Evolutionary conservation across 2,797 vertebrate genomes (phyloP), one percentile per base, ranked within the genome.

Genomic region (Neosalanx taihuensis): DNA sequence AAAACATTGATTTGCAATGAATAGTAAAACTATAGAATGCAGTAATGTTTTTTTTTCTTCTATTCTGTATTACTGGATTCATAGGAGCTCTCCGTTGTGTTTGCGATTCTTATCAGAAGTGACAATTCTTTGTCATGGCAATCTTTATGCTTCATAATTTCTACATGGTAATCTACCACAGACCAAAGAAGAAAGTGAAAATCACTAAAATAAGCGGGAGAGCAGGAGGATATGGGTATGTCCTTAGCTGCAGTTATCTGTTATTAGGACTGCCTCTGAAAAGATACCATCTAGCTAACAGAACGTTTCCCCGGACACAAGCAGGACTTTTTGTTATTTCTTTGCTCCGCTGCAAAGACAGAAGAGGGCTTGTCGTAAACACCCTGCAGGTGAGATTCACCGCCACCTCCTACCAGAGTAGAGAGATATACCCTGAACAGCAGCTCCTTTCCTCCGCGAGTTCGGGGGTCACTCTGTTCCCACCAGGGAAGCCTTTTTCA

Each of bases 391-490:
- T 95, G 91, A 93, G 90, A 89, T 86, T 76, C 69, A 70, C 69
- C 70, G 69, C 79, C 70, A 59, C 53, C 79, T 85, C 63, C 30
- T 79, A 76, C 86, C 78, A 87, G 84, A 84, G 89, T 83, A 85
- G 79, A 73, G 62, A 85, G 84, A 89, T 81, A 73, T 82, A 73
- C 81, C 79, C 61, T 69, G 85, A 75, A 84, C 81, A 80, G 88
- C 87, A 79, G 68, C 83, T 86, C 86, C 82, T 89, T 74, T 86
- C 83, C 85, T 83, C 87, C 79, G 37, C 0, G 87, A 92, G 95
- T 95, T 91, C 91, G 93, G 89, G 95, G 95, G 95, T 94, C 94
- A 94, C 87, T 67, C 87, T 71, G 88, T 96, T 97, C 95, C 94
- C 96, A 96, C 92, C 90, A 30, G 89, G 91, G 90, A 92, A 91